Conservation (phyloP, 2,797 vertebrate genomes). For the Siniperca scherzeri region DNA sequence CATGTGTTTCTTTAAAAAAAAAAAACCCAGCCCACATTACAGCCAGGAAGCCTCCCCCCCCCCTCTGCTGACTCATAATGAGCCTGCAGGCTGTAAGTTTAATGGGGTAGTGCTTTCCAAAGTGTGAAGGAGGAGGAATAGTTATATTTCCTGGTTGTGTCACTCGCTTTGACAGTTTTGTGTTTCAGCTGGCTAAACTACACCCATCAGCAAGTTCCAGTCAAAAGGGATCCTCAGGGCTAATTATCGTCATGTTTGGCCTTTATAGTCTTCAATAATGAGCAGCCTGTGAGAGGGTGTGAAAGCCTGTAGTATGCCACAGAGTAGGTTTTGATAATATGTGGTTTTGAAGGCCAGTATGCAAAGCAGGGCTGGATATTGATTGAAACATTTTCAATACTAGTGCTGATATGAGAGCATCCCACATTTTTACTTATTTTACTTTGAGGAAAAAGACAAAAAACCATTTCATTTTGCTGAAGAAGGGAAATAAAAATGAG, state of each 20-base stretch:
- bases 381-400: neutral
- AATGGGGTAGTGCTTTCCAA: too few relatives aligned
- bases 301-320: neutral
- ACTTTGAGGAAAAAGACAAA: too few relatives aligned
- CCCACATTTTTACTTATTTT: too few relatives aligned
- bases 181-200: neutral
- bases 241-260: slow-evolving; percentile 41
- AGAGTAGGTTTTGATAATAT: neutral
- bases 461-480: too few relatives aligned
- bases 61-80: slow-evolving; percentile 59
- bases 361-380: neutral
- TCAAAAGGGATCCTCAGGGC: neutral
- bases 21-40: neutral
- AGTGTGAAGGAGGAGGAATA: neutral
- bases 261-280: slow-evolving; percentile 25
- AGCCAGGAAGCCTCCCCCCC: slow-evolving; percentile 4
- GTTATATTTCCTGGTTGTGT: neutral
- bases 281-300: slow-evolving; percentile 12
- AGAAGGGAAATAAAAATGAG: neutral
- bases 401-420: neutral
- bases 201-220: neutral
- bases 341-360: neutral
- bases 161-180: neutral
- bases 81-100: slow-evolving; percentile 12
- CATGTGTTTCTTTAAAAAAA: neutral